phyloP scores from a whole-genome alignment of 2,113 vertebrate species.

The Phyllostomus discolor region DNA sequence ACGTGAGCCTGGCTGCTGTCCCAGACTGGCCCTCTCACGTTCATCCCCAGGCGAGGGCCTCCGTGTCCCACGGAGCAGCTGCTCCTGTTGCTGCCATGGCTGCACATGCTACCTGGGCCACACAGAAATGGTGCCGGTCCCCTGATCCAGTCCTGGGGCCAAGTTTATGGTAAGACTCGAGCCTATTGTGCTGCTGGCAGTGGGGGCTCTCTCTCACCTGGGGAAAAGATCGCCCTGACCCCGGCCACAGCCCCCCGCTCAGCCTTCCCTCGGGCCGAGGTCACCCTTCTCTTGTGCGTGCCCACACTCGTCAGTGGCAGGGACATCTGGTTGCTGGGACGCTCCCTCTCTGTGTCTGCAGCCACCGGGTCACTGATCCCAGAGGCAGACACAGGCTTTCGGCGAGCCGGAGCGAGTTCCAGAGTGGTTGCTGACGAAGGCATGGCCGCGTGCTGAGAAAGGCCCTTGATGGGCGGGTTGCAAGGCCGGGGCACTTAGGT shows the following conservation, averaged over 20 bases:
- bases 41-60: slow-evolving; percentile 62
- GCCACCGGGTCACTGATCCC: neutral
- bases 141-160: neutral
- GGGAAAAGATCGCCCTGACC: neutral
- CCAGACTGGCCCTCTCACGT: slow-evolving; percentile 54
- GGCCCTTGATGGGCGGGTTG: slow-evolving; percentile 39
- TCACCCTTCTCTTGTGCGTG: slow-evolving; percentile 79
- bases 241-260: rapidly evolving
- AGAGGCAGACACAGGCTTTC: slow-evolving; percentile 59
- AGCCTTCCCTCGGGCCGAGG: neutral
- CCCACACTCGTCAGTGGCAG: slow-evolving; percentile 70
- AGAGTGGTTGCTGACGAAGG: slow-evolving; percentile 75
- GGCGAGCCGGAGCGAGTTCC: slow-evolving; percentile 75
- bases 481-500: slow-evolving; percentile 52
- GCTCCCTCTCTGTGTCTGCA: slow-evolving; percentile 56
- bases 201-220: neutral
- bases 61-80: slow-evolving; percentile 66
- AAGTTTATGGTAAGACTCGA: slow-evolving; percentile 39
- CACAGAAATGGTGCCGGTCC: slow-evolving; percentile 58
- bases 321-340: slow-evolving; percentile 74
- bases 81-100: slow-evolving; percentile 27
- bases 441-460: neutral
- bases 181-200: neutral
- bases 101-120: slow-evolving; percentile 68
- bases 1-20: slow-evolving; percentile 76